Conservation (phyloP, 2,888 invertebrate genomes). For the Diaphora mendica region DNA sequence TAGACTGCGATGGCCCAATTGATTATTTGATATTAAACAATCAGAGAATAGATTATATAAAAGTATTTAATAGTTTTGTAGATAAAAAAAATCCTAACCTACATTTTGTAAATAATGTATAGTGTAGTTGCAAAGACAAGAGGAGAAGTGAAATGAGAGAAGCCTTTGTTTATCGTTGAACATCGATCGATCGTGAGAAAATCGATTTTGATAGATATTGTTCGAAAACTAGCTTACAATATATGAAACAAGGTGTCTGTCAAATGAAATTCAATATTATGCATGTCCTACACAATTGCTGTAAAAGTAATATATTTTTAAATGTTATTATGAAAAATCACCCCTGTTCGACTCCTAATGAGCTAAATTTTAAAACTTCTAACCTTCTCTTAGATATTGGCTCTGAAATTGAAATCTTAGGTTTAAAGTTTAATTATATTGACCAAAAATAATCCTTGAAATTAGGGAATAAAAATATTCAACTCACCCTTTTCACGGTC, state of each 20-base stretch:
- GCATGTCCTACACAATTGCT: background rate
- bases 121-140: background rate
- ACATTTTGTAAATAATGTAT: background rate
- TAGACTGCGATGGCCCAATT: background rate
- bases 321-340: background rate
- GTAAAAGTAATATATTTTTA: background rate
- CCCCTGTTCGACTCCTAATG: background rate
- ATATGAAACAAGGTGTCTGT: background rate
- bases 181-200: constrained; percentile 10
- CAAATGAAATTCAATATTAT: background rate
- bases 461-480: constrained; percentile 3
- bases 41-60: background rate
- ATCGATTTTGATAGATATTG: background rate
- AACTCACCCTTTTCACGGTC: constrained; percentile 71
- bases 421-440: background rate
- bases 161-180: background rate
- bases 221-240: background rate
- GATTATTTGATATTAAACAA: background rate
- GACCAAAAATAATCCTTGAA: background rate
- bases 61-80: background rate
- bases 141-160: constrained; percentile 1
- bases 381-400: background rate
- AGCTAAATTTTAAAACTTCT: background rate
- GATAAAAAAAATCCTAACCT: background rate
- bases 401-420: background rate